These are phyloP conservation scores for Prunella himalayana DNA, from an alignment of 2,113 vertebrate genomes.

Conservation along the genomic window DNA sequence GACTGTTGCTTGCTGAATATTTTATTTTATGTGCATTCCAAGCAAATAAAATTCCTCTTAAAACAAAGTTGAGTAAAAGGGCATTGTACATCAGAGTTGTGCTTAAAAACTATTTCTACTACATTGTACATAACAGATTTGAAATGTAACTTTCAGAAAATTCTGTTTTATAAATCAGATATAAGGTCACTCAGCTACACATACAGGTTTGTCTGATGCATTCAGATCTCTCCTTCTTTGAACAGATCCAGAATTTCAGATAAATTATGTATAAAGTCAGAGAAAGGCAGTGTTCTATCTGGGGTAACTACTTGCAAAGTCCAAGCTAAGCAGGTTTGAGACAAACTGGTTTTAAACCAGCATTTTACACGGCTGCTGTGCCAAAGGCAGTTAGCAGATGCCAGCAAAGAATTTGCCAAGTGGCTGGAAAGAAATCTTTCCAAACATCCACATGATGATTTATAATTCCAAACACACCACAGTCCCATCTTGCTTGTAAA, in stretches of 20 bases:
- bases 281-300: background rate
- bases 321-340: background rate
- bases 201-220: background rate
- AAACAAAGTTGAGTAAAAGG: background rate
- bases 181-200: background rate
- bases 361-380: background rate
- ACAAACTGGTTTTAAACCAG: background rate
- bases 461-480: background rate
- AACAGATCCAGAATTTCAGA: background rate
- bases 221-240: background rate
- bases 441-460: background rate
- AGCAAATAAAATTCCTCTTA: background rate
- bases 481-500: slow-evolving; percentile 10
- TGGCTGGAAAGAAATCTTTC: slow-evolving; percentile 3
- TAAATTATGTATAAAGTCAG: background rate
- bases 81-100: background rate
- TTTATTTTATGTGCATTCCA: background rate
- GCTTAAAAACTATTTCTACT: background rate
- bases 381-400: background rate
- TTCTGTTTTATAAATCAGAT: background rate
- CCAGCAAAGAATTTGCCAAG: background rate
- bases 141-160: background rate
- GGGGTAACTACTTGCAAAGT: background rate
- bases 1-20: background rate
- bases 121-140: background rate